Conservation (phyloP, 2,797 vertebrate species). For the Gambusia yucatana region DNA sequence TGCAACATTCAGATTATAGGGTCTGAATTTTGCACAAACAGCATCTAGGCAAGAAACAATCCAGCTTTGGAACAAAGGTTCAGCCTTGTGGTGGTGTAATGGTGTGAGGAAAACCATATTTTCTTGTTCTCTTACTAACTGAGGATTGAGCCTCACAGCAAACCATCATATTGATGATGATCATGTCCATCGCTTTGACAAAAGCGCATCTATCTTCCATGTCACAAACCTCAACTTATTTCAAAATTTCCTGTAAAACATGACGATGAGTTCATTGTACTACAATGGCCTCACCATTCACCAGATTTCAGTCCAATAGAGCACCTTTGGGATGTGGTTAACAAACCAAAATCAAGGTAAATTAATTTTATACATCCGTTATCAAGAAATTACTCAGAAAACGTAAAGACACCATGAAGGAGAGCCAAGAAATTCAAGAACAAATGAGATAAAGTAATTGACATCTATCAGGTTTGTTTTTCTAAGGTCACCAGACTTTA, state of each 20-base stretch:
- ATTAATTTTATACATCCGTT: background rate
- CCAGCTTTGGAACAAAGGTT: background rate
- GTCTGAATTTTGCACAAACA: background rate
- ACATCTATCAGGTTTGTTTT: background rate
- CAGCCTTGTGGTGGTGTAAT: background rate
- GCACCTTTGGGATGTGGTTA: background rate
- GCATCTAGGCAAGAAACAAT: background rate
- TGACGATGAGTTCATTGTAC: background rate
- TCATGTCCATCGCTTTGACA: background rate
- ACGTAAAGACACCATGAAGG: background rate
- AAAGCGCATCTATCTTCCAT: conserved; percentile 25
- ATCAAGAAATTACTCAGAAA: background rate
- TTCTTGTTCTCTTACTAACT: background rate
- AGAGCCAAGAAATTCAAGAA: background rate
- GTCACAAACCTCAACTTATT: background rate
- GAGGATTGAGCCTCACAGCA: background rate
- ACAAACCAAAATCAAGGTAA: background rate
- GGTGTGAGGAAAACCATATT: background rate
- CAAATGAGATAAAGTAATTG: background rate
- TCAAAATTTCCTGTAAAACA: background rate
- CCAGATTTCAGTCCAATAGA: background rate
- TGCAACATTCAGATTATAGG: background rate
- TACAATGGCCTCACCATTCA: background rate
- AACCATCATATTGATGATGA: background rate
- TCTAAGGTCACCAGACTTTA: background rate